phyloP scores from a whole-genome alignment of 2,113 vertebrate species.

The Plecturocebus donacophilus region DNA sequence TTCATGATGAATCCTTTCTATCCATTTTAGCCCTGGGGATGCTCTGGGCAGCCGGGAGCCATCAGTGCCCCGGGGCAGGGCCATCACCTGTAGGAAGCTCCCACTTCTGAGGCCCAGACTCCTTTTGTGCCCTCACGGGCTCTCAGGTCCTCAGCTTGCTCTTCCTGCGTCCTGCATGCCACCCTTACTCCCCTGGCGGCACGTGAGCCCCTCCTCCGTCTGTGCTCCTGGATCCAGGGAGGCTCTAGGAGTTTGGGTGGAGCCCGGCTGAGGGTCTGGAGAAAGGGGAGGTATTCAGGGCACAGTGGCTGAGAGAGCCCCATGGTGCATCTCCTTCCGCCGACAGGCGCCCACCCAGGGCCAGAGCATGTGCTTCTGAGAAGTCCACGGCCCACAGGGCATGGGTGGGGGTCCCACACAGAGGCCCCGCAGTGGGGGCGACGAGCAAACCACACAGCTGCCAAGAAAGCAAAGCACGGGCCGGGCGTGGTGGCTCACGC shows the following conservation, averaged over 20 bases:
- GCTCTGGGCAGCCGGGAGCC: neutral
- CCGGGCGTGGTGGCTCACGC: too few relatives aligned
- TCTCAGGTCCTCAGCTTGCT: neutral
- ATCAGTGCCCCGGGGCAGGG: neutral
- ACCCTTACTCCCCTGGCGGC: neutral
- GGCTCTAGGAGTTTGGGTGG: neutral
- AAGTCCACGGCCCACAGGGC: too few relatives aligned
- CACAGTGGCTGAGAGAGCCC: neutral
- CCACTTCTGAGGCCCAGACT: neutral
- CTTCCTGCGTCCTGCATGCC: rapidly evolving
- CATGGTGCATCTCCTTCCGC: neutral
- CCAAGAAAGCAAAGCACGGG: neutral
- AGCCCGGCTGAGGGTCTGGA: neutral
- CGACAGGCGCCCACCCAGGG: neutral
- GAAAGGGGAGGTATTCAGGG: too few relatives aligned
- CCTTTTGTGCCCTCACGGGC: rapidly evolving
- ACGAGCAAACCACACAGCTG: neutral
- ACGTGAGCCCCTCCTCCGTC: neutral
- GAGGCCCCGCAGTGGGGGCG: neutral
- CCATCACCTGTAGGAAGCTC: neutral
- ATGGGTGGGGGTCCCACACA: neutral
- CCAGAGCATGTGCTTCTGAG: neutral
- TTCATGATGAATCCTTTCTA: rapidly evolving
- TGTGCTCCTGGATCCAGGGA: neutral
- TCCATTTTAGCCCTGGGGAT: neutral